These are phyloP conservation scores for Neoseiulus cucumeris DNA, from an alignment of 1,140 invertebrate species.

Conservation along the genomic window DNA sequence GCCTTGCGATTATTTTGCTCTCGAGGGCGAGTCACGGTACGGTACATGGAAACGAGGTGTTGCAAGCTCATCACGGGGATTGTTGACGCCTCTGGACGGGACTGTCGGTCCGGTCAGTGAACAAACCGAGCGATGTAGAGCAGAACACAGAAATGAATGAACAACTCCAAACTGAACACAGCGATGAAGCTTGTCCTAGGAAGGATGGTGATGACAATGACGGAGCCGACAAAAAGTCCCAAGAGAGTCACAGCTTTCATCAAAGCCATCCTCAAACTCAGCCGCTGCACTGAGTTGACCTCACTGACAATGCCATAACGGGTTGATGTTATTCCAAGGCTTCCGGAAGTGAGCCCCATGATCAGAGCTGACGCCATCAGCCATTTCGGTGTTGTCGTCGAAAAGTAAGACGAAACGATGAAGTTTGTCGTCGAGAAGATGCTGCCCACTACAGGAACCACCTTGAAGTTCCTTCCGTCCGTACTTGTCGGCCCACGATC, in stretches of 20 bases:
- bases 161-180: constrained; percentile 21
- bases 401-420: constrained; percentile 42
- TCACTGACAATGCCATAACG: constrained; percentile 72
- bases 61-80: constrained; percentile 18
- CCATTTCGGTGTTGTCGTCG: constrained; percentile 21
- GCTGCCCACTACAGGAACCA: constrained; percentile 57
- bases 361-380: constrained; percentile 27
- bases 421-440: constrained; percentile 51
- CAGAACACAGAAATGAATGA: neutral
- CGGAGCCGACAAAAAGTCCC: constrained; percentile 29
- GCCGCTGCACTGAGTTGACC: constrained; percentile 51
- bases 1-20: neutral
- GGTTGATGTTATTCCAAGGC: constrained; percentile 70
- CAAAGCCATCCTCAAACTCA: constrained; percentile 58
- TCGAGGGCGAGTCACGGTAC: neutral
- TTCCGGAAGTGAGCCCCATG: constrained; percentile 47
- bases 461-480: constrained; percentile 57
- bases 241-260: constrained; percentile 40
- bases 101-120: neutral
- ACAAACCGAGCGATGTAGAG: neutral
- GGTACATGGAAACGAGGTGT: neutral
- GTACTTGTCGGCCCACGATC: constrained; percentile 50
- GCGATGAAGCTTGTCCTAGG: constrained; percentile 23
- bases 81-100: neutral
- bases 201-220: constrained; percentile 27